Evolutionary conservation across 1,140 invertebrate species (phyloP).

Genomic region (Drosophila sechellia): DNA sequence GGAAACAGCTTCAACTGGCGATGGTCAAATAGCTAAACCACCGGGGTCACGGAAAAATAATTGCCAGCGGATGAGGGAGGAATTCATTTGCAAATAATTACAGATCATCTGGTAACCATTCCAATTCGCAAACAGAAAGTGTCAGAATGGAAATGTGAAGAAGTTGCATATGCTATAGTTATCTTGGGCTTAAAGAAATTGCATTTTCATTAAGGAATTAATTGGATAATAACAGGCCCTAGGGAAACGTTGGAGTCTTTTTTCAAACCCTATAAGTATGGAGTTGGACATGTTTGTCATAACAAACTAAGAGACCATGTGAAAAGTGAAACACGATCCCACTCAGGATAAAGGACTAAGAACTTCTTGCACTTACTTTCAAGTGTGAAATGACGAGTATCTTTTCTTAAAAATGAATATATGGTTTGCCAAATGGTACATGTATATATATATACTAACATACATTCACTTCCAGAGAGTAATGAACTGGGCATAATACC

Average conservation of each 20-base stretch:
- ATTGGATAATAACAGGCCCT: no score
- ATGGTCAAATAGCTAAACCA: conserved; percentile 14
- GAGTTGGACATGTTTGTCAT: no score
- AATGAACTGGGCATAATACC: background rate
- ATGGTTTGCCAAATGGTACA: background rate
- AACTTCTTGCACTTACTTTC: no score
- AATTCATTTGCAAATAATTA: conserved; percentile 28
- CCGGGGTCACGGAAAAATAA: conserved; percentile 1
- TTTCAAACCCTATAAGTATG: no score
- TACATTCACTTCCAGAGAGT: background rate
- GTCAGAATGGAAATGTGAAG: background rate
- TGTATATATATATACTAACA: background rate
- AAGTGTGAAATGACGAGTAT: no score
- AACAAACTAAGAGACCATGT: no score
- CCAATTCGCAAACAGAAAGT: no score
- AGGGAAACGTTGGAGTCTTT: no score
- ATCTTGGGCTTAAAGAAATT: no score
- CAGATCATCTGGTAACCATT: background rate
- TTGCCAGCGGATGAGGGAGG: conserved; percentile 33
- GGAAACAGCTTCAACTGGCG: background rate
- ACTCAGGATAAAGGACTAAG: background rate
- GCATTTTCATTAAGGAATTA: no score
- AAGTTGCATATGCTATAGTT: no score
- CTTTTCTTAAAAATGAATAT: background rate
- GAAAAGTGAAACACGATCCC: background rate